These are phyloP conservation scores for Thymelicus acteon DNA, from an alignment of 2,888 invertebrate genomes.

Conservation along the genomic window DNA sequence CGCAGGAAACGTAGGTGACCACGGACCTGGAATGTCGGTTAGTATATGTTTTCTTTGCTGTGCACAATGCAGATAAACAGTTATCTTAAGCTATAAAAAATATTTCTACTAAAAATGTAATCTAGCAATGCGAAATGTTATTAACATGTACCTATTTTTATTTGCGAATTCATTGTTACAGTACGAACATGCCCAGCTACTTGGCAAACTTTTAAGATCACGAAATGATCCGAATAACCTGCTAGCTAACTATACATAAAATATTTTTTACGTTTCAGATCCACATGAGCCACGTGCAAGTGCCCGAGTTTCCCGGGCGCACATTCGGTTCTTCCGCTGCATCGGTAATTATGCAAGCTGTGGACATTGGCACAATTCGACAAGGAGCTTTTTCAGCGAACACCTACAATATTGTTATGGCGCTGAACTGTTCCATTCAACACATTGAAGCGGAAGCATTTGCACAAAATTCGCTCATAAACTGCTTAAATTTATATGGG, in stretches of 20 bases:
- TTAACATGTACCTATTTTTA: neutral
- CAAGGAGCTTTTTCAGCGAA: slow-evolving; percentile 88
- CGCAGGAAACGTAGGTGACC: slow-evolving; percentile 85
- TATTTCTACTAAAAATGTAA: slow-evolving; percentile 5
- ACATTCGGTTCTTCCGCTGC: slow-evolving; percentile 88
- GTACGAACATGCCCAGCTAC: neutral
- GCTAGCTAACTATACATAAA: neutral
- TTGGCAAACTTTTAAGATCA: neutral
- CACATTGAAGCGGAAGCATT: slow-evolving; percentile 87
- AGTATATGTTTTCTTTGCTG: slow-evolving; percentile 46
- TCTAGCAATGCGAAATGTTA: slow-evolving; percentile 34
- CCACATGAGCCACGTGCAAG: slow-evolving; percentile 84
- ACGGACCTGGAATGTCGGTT: slow-evolving; percentile 86
- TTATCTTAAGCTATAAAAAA: slow-evolving; percentile 30
- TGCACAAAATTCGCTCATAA: slow-evolving; percentile 85
- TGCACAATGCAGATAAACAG: slow-evolving; percentile 39
- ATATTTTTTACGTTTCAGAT: slow-evolving; percentile 80
- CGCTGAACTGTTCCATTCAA: slow-evolving; percentile 86
- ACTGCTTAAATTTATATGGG: slow-evolving; percentile 84
- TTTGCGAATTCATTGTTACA: neutral
- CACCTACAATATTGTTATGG: slow-evolving; percentile 85
- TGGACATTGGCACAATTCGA: slow-evolving; percentile 82
- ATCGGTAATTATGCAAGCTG: slow-evolving; percentile 80
- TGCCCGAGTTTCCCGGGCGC: slow-evolving; percentile 84
- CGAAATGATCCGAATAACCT: neutral